A percentile compares a stretch with the other conserved stretches of the same genome.
Evolutionary conservation across 2,888 invertebrate genomes (phyloP).

Genomic region (Embidobia sp.): DNA sequence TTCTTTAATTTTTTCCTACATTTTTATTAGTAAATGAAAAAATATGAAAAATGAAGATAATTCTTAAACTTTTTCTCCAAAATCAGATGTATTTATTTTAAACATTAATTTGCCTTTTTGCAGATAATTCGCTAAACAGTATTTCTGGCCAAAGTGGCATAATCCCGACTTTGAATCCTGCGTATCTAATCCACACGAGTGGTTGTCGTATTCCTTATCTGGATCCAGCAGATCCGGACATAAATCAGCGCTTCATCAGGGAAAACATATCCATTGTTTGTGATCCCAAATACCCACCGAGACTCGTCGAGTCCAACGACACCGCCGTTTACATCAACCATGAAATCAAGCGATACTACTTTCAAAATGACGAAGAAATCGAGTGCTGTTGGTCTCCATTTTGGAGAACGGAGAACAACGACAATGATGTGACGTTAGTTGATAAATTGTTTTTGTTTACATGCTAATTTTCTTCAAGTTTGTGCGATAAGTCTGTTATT

Average conservation of each 20-base stretch:
- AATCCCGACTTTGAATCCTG: slow-evolving; percentile 64
- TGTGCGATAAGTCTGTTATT: no score
- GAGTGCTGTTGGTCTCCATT: slow-evolving; percentile 86
- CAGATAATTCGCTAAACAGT: slow-evolving; percentile 37
- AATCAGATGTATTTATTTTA: not conserved
- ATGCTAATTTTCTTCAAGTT: no score
- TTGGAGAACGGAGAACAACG: slow-evolving; percentile 82
- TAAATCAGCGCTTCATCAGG: slow-evolving; percentile 83
- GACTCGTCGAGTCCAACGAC: slow-evolving; percentile 84
- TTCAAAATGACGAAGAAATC: slow-evolving; percentile 82
- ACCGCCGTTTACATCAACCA: slow-evolving; percentile 84
- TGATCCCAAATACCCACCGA: slow-evolving; percentile 82
- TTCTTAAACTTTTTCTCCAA: not conserved
- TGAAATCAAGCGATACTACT: slow-evolving; percentile 82
- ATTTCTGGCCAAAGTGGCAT: not conserved
- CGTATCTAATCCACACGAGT: slow-evolving; percentile 84
- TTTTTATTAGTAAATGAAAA: no score
- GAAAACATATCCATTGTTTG: slow-evolving; percentile 82
- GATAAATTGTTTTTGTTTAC: not conserved
- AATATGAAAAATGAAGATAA: no score
- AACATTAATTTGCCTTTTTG: not conserved
- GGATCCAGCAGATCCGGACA: slow-evolving; percentile 84
- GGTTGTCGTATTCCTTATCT: slow-evolving; percentile 87
- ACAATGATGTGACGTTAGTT: slow-evolving; percentile 81
- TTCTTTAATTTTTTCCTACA: no score